Evolutionary conservation across 2,113 vertebrate genomes (phyloP).

Genomic region (Mus spicilegus): DNA sequence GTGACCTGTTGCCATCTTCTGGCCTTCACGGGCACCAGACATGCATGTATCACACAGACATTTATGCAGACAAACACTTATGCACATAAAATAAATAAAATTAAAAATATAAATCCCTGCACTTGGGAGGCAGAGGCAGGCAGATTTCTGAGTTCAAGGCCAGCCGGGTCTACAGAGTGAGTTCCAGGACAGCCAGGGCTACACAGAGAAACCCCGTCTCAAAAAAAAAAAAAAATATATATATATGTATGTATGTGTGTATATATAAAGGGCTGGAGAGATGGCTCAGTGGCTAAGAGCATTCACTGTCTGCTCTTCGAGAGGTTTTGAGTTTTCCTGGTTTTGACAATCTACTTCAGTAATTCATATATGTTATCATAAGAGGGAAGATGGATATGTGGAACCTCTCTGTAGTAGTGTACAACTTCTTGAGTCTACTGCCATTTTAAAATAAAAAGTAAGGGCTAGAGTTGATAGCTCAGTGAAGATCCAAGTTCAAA

Average conservation of each 20-base stretch:
- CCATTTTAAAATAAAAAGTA: constrained; percentile 2
- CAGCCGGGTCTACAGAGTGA: no score
- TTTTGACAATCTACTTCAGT: background rate
- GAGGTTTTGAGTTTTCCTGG: background rate
- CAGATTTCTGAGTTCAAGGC: no score
- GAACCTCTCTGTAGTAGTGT: background rate
- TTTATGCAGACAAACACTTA: background rate
- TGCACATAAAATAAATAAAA: background rate
- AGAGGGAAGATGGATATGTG: background rate
- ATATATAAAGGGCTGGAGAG: background rate
- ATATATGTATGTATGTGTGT: no score
- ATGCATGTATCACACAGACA: background rate
- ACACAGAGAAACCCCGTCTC: no score
- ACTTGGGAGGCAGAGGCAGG: no score
- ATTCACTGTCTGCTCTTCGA: no score
- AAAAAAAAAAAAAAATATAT: background rate
- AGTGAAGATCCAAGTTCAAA: background rate
- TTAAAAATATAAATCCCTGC: background rate
- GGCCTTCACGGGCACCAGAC: background rate
- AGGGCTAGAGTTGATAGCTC: background rate
- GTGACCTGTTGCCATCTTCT: background rate
- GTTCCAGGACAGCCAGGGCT: no score
- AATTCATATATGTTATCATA: background rate
- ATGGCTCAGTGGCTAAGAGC: no score
- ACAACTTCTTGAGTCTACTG: background rate